Evolutionary conservation across 2,888 invertebrate species (phyloP).

Genomic region (Spialia ferax): DNA sequence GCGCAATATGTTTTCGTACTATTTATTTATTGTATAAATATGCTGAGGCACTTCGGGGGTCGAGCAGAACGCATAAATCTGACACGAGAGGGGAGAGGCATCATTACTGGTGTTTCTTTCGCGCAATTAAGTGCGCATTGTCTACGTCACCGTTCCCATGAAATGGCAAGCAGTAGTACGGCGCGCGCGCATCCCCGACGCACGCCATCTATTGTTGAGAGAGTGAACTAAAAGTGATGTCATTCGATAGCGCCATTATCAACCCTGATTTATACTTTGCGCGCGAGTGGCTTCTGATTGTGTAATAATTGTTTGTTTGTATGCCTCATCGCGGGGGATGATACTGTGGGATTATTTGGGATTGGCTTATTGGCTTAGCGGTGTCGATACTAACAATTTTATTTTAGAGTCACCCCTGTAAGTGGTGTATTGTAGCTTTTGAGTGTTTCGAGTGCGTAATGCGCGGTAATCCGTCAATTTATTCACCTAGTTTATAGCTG

Average conservation of each 20-base stretch:
- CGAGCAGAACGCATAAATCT: constrained; percentile 75
- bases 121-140: constrained; percentile 83
- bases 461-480: constrained; percentile 14
- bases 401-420: constrained; percentile 26
- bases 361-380: constrained; percentile 68
- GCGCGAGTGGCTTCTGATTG: constrained; percentile 76
- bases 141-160: constrained; percentile 79
- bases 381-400: constrained; percentile 33
- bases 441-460: constrained; percentile 13
- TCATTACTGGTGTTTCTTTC: constrained; percentile 79
- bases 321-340: constrained; percentile 59
- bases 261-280: constrained; percentile 74
- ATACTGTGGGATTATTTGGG: constrained; percentile 68
- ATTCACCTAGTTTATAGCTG: background rate
- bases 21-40: constrained; percentile 78
- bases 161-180: constrained; percentile 64
- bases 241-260: constrained; percentile 69
- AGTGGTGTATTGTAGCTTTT: constrained; percentile 25
- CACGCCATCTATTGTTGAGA: constrained; percentile 69
- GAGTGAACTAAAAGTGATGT: constrained; percentile 64
- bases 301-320: constrained; percentile 83
- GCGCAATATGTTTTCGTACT: constrained; percentile 77
- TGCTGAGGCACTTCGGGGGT: constrained; percentile 72
- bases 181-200: constrained; percentile 66
- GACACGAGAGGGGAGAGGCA: constrained; percentile 63